Base-by-base conservation (phyloP, 2,888 invertebrate genomes). In the Diogma glabrata region DNA sequence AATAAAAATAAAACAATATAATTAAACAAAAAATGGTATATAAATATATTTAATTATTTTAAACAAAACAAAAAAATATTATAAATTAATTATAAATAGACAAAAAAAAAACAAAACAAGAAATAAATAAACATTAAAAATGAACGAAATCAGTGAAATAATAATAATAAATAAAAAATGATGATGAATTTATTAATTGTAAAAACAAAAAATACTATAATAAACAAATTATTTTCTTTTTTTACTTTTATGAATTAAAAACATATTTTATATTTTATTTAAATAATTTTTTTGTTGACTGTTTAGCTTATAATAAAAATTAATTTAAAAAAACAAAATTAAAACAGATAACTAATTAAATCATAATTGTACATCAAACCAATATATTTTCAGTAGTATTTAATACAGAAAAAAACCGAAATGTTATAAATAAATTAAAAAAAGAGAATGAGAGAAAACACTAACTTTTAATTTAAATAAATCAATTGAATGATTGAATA, bases 151-250 rank as follows among this genome's bases (percentile, higher is more conserved):
- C 43, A 43, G 43, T 43, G 22, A 20, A 43, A 23, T 43, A 43
- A n/a, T n/a, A n/a, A n/a, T n/a, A n/a, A n/a, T n/a, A n/a, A n/a
- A n/a, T n/a, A n/a, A n/a, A 40, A 28, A 40, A 43, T 43, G 43
- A 43, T 43, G 43, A 43, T 43, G 43, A 43, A 43, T 43, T 43
- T 43, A 43, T 43, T 43, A 43, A 43, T 22, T 43, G 43, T 43
- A 43, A 43, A 38, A 38, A n/a, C n/a, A n/a, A n/a, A n/a, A n/a
- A n/a, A 43, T 43, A 22, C 20, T 22, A 22, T 22, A 22, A 43
- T 43, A 22, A 43, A 22, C 23, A 43, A 14, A n/a, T 12, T 43
- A n/a, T 40, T 40, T 43, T 43, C 23, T 43, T 43, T 22, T 22
- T 43, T 43, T 43, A 23, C 23, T 22, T 22, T 43, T 43, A 14